Base-by-base conservation (phyloP, 2,888 invertebrate genomes). In the Dryomyza anilis region DNA sequence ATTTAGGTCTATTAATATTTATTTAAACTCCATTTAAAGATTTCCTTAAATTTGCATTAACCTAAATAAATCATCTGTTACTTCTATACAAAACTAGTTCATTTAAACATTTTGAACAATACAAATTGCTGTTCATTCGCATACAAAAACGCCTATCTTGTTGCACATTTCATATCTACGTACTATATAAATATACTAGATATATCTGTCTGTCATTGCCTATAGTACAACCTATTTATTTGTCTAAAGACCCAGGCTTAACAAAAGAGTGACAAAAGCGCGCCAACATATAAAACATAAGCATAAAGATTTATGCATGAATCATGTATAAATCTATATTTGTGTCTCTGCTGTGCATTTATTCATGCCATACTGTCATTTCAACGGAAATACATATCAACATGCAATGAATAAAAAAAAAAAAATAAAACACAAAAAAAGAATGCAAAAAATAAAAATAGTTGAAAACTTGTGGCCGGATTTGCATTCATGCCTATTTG, bases 281-380 rank as follows among this genome's bases (percentile, higher is more conserved):
- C 39, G 39, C 12, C 39, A 39, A 39, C 39, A 39, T 7, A 39
- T 39, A 14, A 39, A 39, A 39, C 39, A 3, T 3, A n/a, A 39
- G n/a, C n/a, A n/a, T 39, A 7, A 14, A n/a, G 7, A n/a, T 39
- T 12, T 39, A 12, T 3, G 39, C n/a, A 2, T 53, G 52, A 29
- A 29, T 52, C 46, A 39, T 39, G 39, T 39, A 7, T 39, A n/a
- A 7, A n/a, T 39, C 14, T 39, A 12, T 3, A n/a, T 39, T 3
- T 53, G 52, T 52, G 52, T 52, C 46, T 58, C 50, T 27, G 65
- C 14, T 43, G 50, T 33, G 36, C 39, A 25, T 61, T 29, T 48
- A 56, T 57, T 8, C 19, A 50, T 50, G 50, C 25, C 25, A 12
- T 23, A 25, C 48, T 48, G 48, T 48, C 48, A 48, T 25, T 23